Evolutionary conservation across 2,797 vertebrate genomes (phyloP), one percentile per base, ranked within the genome.

Genomic region (Astyanax mexicanus): DNA sequence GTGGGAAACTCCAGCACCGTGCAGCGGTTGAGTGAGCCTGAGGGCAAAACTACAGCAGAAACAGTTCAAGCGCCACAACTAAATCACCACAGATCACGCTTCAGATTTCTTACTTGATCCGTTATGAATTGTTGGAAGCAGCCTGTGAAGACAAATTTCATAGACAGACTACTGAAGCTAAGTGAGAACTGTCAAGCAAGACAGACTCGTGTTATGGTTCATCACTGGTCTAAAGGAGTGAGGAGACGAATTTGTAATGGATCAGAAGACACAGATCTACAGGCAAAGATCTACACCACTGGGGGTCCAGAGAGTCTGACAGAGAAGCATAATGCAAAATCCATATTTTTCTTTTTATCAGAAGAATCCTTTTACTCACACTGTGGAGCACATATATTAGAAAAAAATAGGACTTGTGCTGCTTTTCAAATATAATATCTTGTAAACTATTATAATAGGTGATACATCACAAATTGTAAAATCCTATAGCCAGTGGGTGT

Each of bases 41-140:
- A 42, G 66, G 51, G 58, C 58, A 70, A 54, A 74, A 37, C 67
- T 17, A 69, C 57, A 73, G n/a, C 9, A 61, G 52, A 68, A 68
- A 54, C 11, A 54, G 13, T 5, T 32, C 6, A 57, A 29, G 54
- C 12, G 15, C 6, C 6, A 32, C 27, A 52, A 54, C 35, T 42
- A 49, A 23, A 51, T 54, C 8, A 45, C 0, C 6, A 6, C 27
- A 40, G 19, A 2, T 42, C 57, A 35, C n/a, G n/a, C n/a, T n/a
- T n/a, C n/a, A 61, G 23, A 65, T 49, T 57, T 44, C 58, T 65
- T 42, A 55, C 42, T 65, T 35, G 29, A 55, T 65, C 25, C 10
- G 17, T 8, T 0, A 57, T 38, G 52, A 72, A 27, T 42, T 15
- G 4, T n/a, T 29, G 25, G 7, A 32, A 17, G 19, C 52, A 27